Base-by-base conservation (phyloP, 2,797 vertebrate genomes). In the Catharus ustulatus region DNA sequence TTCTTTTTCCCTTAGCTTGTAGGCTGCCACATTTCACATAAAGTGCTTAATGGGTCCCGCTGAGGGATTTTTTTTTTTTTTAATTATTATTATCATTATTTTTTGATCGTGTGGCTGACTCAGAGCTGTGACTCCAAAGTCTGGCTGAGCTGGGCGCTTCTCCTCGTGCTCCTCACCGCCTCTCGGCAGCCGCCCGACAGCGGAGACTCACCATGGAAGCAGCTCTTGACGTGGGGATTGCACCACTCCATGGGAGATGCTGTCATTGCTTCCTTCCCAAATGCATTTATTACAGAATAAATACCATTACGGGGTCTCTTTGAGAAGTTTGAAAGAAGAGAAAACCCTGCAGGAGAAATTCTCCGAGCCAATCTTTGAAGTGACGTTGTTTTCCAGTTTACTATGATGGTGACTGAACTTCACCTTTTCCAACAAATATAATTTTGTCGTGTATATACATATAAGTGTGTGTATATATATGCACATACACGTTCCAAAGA, bases 361-460 rank as follows among this genome's bases (percentile, higher is more conserved):
- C 89, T 97, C 90, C 1, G 4, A 87, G 89, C 88, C 92, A 94
- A 91, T 97, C 96, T 96, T 95, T 97, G 92, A 95, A 83, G 74
- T 87, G 64, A 49, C 0, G 4, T 89, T 89, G 88, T 96, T 98
- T 98, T 96, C 96, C 96, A 97, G 95, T 97, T 95, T 98, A 97
- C 96, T 97, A 97, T 98, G 97, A 97, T 96, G 94, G 95, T 97
- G 96, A 96, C 91, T 78, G 87, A 96, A 90, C 84, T 96, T 97
- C 96, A 97, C 97, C 95, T 96, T 97, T 95, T 97, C 96, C 95
- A 97, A 96, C 90, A 97, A 97, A 62, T 95, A 96, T 85, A 87
- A 92, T 84, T 97, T 81, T 96, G 91, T 95, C 87, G 77, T 97
- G 95, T 96, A 95, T 96, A 91, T 97, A 93, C 94, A 94, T 92